phyloP scores from a whole-genome alignment of 1,140 invertebrate species.

The Lordiphosa clarofinis region DNA sequence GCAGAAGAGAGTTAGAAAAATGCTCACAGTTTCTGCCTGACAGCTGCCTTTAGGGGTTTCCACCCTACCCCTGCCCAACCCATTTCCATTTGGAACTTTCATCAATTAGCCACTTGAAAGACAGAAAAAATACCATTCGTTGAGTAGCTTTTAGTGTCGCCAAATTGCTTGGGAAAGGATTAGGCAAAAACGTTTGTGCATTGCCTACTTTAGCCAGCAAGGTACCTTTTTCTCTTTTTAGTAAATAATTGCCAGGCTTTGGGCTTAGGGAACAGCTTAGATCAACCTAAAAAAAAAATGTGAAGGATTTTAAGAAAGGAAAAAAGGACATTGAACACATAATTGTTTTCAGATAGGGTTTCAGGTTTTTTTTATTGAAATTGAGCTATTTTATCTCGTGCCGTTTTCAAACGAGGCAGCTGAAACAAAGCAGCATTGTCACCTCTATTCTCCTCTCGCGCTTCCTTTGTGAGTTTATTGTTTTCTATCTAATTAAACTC shows the following conservation, averaged over 20 bases:
- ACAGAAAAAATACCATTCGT: constrained; percentile 22
- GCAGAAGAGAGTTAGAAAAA: constrained; percentile 22
- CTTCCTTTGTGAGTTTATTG: no score
- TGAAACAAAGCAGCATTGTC: no score
- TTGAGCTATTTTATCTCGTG: no score
- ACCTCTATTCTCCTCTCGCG: no score
- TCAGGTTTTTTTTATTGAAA: no score
- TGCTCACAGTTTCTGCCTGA: constrained; percentile 20
- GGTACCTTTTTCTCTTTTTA: constrained; percentile 11
- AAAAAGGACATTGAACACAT: no score
- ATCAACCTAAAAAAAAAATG: no score
- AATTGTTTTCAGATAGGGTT: no score
- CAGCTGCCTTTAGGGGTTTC: constrained; percentile 22
- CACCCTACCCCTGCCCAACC: neutral
- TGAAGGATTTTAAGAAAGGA: no score
- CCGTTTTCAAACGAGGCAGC: no score
- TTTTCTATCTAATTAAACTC: no score
- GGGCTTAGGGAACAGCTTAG: constrained; percentile 16
- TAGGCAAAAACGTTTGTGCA: constrained; percentile 42
- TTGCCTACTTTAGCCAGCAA: constrained; percentile 40
- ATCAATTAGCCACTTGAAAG: constrained; percentile 61
- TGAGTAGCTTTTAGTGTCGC: constrained; percentile 70
- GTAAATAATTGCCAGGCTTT: constrained; percentile 46
- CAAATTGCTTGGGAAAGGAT: constrained; percentile 43
- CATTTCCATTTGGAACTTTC: constrained; percentile 52